These are phyloP conservation scores for Hestina assimilis DNA, from an alignment of 1,140 invertebrate genomes.

Conservation along the genomic window DNA sequence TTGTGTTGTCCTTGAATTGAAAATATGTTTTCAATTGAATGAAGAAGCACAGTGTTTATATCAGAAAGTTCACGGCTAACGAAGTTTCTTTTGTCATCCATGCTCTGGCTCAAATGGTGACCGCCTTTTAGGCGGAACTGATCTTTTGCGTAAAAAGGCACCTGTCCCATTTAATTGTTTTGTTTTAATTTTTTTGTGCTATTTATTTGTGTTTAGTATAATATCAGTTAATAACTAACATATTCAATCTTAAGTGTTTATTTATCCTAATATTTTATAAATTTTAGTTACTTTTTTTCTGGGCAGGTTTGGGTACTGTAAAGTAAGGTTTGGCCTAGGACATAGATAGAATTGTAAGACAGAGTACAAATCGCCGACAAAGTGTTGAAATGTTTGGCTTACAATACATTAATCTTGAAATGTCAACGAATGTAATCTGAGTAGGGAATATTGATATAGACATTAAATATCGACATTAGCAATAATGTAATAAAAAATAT, in stretches of 20 bases:
- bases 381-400: constrained; percentile 68
- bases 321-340: constrained; percentile 78
- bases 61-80: constrained; percentile 23
- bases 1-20: constrained; percentile 62
- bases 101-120: constrained; percentile 6
- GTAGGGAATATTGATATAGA: constrained; percentile 77
- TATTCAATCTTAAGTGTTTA: constrained; percentile 58
- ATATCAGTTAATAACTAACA: constrained; percentile 59
- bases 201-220: constrained; percentile 67
- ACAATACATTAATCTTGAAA: constrained; percentile 69
- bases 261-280: constrained; percentile 52
- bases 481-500: constrained; percentile 78
- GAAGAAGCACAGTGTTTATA: constrained; percentile 23
- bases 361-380: constrained; percentile 74
- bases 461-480: constrained; percentile 79
- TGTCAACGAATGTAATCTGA: constrained; percentile 80
- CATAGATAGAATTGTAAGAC: constrained; percentile 75
- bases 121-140: constrained; percentile 2
- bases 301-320: constrained; percentile 76
- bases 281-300: constrained; percentile 56
- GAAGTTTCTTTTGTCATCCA: constrained; percentile 11
- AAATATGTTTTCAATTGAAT: constrained; percentile 30
- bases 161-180: constrained; percentile 66
- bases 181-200: constrained; percentile 58
- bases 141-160: constrained; percentile 34